Percentiles rank a stretch among this genome's conserved stretches.
phyloP scores from a whole-genome alignment of 2,113 vertebrate genomes.

The Zosterops japonicus region DNA sequence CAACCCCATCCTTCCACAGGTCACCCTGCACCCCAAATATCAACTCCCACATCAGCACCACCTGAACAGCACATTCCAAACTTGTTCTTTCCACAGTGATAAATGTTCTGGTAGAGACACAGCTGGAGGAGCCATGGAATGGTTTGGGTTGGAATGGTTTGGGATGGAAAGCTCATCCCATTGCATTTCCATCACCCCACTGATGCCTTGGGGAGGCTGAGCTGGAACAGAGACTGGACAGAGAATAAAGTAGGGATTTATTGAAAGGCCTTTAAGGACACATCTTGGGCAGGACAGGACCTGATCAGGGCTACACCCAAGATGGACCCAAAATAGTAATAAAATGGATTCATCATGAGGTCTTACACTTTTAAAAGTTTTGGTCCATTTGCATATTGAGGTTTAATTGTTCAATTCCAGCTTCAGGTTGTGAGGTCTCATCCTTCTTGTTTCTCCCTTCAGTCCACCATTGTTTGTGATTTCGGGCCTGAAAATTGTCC shows the following conservation, averaged over 20 bases:
- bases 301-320: not conserved
- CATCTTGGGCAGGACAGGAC: not conserved
- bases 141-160: not conserved
- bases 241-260: not conserved
- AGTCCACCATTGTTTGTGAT: not conserved
- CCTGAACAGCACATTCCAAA: not conserved
- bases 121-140: not conserved
- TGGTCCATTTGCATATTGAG: not conserved
- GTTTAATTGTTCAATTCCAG: not conserved
- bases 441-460: not conserved
- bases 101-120: not conserved
- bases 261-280: too few species aligned
- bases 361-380: not conserved
- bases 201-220: not conserved
- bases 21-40: not conserved
- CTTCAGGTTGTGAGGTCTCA: not conserved
- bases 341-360: not conserved
- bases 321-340: not conserved
- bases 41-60: not conserved
- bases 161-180: rapidly evolving
- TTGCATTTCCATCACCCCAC: not conserved
- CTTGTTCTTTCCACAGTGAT: not conserved
- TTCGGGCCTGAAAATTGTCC: not conserved
- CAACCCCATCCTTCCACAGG: not conserved
- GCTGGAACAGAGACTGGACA: not conserved